Evolutionary conservation across 2,888 invertebrate genomes (phyloP), one percentile per base, ranked within the genome.

Genomic region (Ochropleura plecta): DNA sequence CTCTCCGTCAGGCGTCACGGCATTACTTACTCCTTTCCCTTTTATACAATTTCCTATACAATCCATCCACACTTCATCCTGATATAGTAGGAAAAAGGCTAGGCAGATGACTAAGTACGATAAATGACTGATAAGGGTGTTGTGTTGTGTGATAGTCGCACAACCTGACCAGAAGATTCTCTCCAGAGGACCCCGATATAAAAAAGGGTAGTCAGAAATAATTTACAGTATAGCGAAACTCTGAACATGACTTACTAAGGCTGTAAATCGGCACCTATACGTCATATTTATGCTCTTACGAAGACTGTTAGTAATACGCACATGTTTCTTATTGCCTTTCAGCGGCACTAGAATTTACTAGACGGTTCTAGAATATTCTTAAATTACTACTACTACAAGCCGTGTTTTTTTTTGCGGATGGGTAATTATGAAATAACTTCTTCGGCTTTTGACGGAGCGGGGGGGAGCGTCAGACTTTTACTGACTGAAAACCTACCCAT

Each of bases 311-410:
- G 18, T 53, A 59, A n/a, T 46, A 18, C 64, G 5, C 66, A 63
- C 16, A 70, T 70, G 62, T 57, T 48, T 42, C 12, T 59, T 63
- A 66, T 40, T 20, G 30, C 20, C 20, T 5, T 76, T 65, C 55
- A 44, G 9, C 5, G 30, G 53, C 20, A 20, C 5, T 44, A 30
- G 5, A 44, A 1, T 14, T 20, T 9, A 42, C 49, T 66, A 62
- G 12, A 78, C 0, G n/a, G 40, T 14, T 48, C 40, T 20, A 72
- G 55, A 53, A 16, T 30, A 18, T 42, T n/a, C 49, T 6, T 7
- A 49, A 49, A 18, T 30, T 0, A 49, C 3, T 49, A 49, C 49
- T 18, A 7, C 18, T 18, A 18, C 49, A 49, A 49, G 49, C 16
- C 7, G 49, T 49, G 16, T n/a, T n/a, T 30, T 30, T 30, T 30